Evolutionary conservation across 1,140 invertebrate species (phyloP).

Genomic region (Eriosoma lanigerum): DNA sequence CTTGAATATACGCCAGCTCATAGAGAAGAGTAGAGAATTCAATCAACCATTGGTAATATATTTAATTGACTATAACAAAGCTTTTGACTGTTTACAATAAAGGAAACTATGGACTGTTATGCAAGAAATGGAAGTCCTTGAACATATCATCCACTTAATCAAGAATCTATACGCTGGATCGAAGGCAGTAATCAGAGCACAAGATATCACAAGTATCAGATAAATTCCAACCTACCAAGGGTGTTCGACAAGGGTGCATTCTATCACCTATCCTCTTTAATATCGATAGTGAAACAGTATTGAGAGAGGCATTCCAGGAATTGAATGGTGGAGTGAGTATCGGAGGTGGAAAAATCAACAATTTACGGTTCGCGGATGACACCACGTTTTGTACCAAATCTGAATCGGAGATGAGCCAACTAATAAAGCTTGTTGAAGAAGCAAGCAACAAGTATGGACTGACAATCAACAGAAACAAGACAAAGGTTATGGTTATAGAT

Average conservation of each 20-base stretch:
- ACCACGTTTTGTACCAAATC: conserved; percentile 43
- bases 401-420: conserved; percentile 6
- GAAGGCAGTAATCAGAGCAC: too few relatives aligned
- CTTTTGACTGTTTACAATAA: too few relatives aligned
- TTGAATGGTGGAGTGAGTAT: conserved; percentile 38
- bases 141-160: too few relatives aligned
- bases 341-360: conserved; percentile 41
- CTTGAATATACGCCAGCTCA: neutral
- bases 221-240: conserved; percentile 11
- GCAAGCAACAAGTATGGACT: neutral
- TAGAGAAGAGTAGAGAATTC: too few relatives aligned
- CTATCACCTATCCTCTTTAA: conserved; percentile 57
- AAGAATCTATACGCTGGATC: too few relatives aligned
- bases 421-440: neutral
- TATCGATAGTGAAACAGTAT: conserved; percentile 52
- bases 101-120: too few relatives aligned
- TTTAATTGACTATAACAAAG: too few relatives aligned
- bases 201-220: too few relatives aligned
- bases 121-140: too few relatives aligned
- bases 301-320: conserved; percentile 49
- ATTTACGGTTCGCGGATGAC: conserved; percentile 52
- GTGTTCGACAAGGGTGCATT: conserved; percentile 54
- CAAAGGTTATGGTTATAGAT: conserved; percentile 20
- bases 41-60: too few relatives aligned
- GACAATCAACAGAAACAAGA: conserved; percentile 10